Evolutionary conservation across 37 sponge, comb jelly and placozoan genomes (phyloP).

Genomic region (Halichondria panicea): DNA sequence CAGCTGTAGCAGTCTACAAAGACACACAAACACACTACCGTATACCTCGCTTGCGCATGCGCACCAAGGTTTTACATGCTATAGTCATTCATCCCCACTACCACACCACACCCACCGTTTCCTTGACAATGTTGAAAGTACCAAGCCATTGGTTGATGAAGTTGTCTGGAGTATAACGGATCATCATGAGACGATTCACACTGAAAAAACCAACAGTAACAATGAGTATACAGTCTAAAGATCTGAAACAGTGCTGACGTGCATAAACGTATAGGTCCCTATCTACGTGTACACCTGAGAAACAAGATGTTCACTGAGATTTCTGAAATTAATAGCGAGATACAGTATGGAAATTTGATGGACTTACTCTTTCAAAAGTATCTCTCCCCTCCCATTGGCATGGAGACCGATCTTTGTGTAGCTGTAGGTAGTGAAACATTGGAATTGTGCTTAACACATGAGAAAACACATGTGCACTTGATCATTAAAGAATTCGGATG

Average conservation of each 20-base stretch:
- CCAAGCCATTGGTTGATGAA: slow-evolving; percentile 35
- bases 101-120: not conserved
- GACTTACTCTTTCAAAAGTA: slow-evolving; percentile 36
- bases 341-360: too few species aligned
- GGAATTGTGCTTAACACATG: too few species aligned
- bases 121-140: slow-evolving; percentile 33
- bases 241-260: not conserved
- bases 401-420: slow-evolving; percentile 39
- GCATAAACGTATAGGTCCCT: not conserved
- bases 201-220: not conserved
- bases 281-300: not conserved
- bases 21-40: slow-evolving; percentile 39
- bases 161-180: slow-evolving; percentile 3
- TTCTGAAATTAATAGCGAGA: too few species aligned
- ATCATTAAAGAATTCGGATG: not conserved
- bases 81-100: too few species aligned
- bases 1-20: too few species aligned
- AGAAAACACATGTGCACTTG: not conserved
- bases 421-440: slow-evolving; percentile 21
- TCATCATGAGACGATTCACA: slow-evolving; percentile 28
- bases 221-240: not conserved
- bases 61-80: too few species aligned
- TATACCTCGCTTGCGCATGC: too few species aligned
- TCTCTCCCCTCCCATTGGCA: slow-evolving; percentile 57
- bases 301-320: not conserved